Evolutionary conservation across 2,888 invertebrate species (phyloP), one percentile per base, ranked within the genome.

Genomic region (Odontomyia ornata): DNA sequence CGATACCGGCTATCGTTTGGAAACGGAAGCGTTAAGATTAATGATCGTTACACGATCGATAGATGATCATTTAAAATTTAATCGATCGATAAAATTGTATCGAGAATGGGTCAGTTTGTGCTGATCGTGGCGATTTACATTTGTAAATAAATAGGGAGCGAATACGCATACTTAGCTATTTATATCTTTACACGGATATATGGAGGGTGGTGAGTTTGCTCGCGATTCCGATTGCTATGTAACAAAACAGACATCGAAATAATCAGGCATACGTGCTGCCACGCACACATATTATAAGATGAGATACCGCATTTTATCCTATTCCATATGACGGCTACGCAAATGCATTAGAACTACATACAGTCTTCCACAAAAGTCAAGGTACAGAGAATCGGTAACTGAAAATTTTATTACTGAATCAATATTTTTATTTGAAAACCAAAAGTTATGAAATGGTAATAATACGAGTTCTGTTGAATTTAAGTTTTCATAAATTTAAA

Each of bases 1-100:
- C 5, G 36, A 13, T 30, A 23, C 30, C 1, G 36, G 15, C n/a
- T 7, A 71, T 46, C 23, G 60, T 76, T 56, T 23, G 5, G 30
- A 36, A 69, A 69, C 76, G 76, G 76, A 76, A 76, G 76, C 56
- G 76, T 76, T 43, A 69, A 76, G 65, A 60, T 76, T 71, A 76
- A 76, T 71, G 76, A 69, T 76, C 76, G 76, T 76, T 69, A 56
- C 57, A 21, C 23, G 60, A 73, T 73, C 73, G 73, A 73, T 60
- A 47, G 69, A 15, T 43, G 60, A 73, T 73, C 21, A 27, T 73
- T 57, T 72, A 23, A 73, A 73, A 75, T 62, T 73, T 60, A 60
- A 73, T 62, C 75, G 62, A n/a, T 25, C 47, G 60, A 28, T 46
- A 57, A 56, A 72, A 72, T 21, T 56, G 72, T 56, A 28, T 56